Percentiles rank a stretch among this genome's conserved stretches.
phyloP scores from a whole-genome alignment of 2,113 vertebrate genomes.

The Rallus limicola region DNA sequence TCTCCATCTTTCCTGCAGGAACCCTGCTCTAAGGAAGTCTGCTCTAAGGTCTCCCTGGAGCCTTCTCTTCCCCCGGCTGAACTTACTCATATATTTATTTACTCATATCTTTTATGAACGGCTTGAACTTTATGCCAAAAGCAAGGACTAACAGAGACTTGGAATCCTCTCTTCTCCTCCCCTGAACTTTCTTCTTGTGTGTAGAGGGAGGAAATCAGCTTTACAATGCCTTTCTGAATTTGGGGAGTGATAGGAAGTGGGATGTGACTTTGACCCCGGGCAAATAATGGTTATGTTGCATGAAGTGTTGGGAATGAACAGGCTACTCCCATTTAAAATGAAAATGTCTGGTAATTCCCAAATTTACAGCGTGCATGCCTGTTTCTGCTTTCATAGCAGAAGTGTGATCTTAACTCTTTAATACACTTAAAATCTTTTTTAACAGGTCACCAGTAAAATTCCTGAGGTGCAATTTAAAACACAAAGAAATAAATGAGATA shows the following conservation, averaged over 20 bases:
- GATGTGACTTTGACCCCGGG: neutral
- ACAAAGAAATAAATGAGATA: neutral
- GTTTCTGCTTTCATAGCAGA: neutral
- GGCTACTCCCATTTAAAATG: neutral
- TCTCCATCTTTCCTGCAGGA: too few relatives aligned
- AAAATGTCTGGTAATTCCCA: neutral
- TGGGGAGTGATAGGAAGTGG: neutral
- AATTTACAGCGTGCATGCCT: accelerated
- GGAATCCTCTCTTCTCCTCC: neutral
- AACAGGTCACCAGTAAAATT: neutral
- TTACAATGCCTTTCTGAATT: neutral
- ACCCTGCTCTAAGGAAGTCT: too few relatives aligned
- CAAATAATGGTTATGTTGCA: neutral
- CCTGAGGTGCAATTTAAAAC: neutral
- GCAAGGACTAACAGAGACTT: neutral
- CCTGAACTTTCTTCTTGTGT: neutral
- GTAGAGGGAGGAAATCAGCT: neutral
- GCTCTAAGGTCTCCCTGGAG: too few relatives aligned
- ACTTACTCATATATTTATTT: neutral
- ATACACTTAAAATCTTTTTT: neutral
- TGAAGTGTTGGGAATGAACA: neutral
- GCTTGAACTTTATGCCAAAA: neutral
- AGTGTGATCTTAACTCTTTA: neutral
- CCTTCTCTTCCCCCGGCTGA: too few relatives aligned
- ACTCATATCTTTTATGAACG: neutral